Percentiles rank a stretch among this genome's conserved stretches.
Conservation (phyloP, 2,113 vertebrate species). For the Archocentrus centrarchus region DNA sequence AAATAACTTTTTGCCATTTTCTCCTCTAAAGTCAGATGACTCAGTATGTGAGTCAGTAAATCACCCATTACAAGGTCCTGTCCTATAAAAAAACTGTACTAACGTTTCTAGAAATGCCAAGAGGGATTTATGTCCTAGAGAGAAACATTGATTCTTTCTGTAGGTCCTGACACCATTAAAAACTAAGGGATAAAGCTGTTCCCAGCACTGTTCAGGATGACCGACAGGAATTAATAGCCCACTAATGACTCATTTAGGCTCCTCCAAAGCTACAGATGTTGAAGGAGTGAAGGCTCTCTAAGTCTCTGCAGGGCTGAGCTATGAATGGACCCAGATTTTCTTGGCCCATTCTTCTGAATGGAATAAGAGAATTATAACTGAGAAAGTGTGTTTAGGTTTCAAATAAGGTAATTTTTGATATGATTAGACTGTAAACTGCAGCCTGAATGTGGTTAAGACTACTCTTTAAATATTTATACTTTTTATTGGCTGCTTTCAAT, state of each 20-base stretch:
- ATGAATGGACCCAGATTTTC: not conserved
- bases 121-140: conserved; percentile 49
- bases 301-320: not conserved
- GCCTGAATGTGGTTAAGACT: not conserved
- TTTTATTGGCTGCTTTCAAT: not conserved
- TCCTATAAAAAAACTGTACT: conserved; percentile 18
- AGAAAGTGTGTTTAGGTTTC: not conserved
- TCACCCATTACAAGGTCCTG: conserved; percentile 20
- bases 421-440: not conserved
- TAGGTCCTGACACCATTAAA: conserved; percentile 57
- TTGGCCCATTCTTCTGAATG: too few relatives aligned
- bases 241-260: conserved; percentile 48
- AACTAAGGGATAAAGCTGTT: conserved; percentile 57
- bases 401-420: not conserved
- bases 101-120: conserved; percentile 50
- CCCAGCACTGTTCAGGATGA: conserved; percentile 31
- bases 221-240: conserved; percentile 42
- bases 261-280: not conserved
- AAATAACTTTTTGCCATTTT: conserved; percentile 7
- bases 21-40: conserved; percentile 8
- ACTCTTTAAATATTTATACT: not conserved
- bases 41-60: conserved; percentile 28
- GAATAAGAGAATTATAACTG: not conserved
- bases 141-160: conserved; percentile 48
- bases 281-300: not conserved